Percentiles rank a stretch among this genome's conserved stretches.
Conservation (phyloP, 2,113 vertebrate genomes). For the Dunckerocampus dactyliophorus region DNA sequence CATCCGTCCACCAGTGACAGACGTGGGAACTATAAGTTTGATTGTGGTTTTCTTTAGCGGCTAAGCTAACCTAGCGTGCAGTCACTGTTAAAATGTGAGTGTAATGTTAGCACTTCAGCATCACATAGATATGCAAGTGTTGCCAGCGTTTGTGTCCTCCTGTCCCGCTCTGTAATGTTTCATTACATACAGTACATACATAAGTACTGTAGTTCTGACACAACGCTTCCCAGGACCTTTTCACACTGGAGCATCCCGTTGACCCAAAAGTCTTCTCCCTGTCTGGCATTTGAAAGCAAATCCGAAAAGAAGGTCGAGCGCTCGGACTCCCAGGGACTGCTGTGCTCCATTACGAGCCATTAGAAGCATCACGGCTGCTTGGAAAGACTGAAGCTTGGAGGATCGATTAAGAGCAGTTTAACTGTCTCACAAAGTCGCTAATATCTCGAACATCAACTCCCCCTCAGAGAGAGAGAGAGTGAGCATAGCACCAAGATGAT, state of each 20-base stretch:
- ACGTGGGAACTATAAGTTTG: no score
- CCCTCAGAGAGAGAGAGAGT: not conserved
- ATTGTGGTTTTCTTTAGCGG: no score
- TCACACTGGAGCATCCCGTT: not conserved
- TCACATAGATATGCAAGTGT: no score
- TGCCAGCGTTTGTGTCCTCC: no score
- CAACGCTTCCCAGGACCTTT: no score
- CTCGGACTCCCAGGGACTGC: not conserved
- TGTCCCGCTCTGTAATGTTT: no score
- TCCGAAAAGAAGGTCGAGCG: not conserved
- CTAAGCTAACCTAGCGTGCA: no score
- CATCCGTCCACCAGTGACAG: no score
- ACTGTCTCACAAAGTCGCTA: not conserved
- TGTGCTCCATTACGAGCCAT: conserved; percentile 4
- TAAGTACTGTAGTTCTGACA: no score
- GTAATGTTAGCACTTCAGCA: no score
- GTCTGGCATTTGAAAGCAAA: conserved; percentile 4
- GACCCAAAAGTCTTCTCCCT: not conserved
- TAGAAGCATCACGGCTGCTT: conserved; percentile 1
- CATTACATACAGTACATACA: no score
- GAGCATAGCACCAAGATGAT: not conserved
- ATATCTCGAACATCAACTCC: conserved; percentile 6
- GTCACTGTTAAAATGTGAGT: no score
- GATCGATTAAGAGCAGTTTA: conserved; percentile 15
- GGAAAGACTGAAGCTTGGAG: conserved; percentile 6